Conservation (phyloP, 2,888 invertebrate genomes). For the Hololepta plana region DNA sequence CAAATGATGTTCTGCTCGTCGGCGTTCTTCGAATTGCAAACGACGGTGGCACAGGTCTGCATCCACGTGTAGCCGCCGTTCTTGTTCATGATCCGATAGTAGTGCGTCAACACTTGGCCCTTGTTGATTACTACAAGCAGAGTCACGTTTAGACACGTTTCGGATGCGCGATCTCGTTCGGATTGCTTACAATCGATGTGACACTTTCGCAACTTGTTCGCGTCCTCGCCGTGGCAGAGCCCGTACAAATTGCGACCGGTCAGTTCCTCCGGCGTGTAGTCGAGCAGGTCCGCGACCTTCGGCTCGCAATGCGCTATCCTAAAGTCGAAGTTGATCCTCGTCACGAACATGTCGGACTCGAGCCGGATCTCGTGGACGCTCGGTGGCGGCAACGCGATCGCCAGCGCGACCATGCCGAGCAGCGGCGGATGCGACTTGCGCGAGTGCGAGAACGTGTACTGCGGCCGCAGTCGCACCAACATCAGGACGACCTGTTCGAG, state of each 20-base stretch:
- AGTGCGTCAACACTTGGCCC: slow-evolving; percentile 91
- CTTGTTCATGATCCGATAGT: slow-evolving; percentile 92
- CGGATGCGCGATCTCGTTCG: neutral
- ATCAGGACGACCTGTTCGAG: slow-evolving; percentile 81
- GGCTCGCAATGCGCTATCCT: slow-evolving; percentile 95
- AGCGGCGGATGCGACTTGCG: slow-evolving; percentile 74
- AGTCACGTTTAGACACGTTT: slow-evolving; percentile 10
- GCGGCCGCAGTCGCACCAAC: slow-evolving; percentile 79
- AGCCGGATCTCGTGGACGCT: slow-evolving; percentile 92
- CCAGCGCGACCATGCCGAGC: slow-evolving; percentile 86
- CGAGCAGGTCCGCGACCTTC: slow-evolving; percentile 83
- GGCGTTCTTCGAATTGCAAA: slow-evolving; percentile 87
- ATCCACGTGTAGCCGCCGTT: slow-evolving; percentile 93
- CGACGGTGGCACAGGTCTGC: slow-evolving; percentile 92
- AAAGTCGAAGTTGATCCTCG: slow-evolving; percentile 88
- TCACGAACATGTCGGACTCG: slow-evolving; percentile 93
- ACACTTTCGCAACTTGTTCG: slow-evolving; percentile 81
- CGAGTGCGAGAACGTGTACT: slow-evolving; percentile 81
- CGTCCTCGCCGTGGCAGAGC: slow-evolving; percentile 90
- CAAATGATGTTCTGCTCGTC: slow-evolving; percentile 96
- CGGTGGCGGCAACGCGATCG: slow-evolving; percentile 91
- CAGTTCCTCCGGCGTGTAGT: slow-evolving; percentile 84
- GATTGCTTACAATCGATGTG: slow-evolving; percentile 83
- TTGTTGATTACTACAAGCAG: slow-evolving; percentile 73
- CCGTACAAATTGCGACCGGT: slow-evolving; percentile 88